These are phyloP conservation scores for Drosophila gaucha DNA, from an alignment of 2,888 invertebrate genomes.

Conservation along the genomic window DNA sequence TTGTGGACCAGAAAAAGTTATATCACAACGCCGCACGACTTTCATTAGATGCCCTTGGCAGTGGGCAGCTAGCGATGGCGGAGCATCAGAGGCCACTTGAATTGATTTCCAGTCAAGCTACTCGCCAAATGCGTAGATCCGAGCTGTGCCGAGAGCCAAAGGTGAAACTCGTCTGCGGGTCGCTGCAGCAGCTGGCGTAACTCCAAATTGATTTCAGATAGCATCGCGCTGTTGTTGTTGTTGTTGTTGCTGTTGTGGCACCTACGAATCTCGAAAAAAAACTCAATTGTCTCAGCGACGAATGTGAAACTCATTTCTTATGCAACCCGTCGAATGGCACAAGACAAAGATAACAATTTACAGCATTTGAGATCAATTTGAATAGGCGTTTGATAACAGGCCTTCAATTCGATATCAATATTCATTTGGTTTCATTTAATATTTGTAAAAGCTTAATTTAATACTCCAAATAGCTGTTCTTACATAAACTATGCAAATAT, in stretches of 20 bases:
- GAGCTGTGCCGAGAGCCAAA: slow-evolving; percentile 19
- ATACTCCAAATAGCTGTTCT: no score
- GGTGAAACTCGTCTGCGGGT: slow-evolving; percentile 37
- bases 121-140: slow-evolving; percentile 25
- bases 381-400: not conserved
- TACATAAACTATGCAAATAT: no score
- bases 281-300: slow-evolving; percentile 1
- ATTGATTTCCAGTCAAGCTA: slow-evolving; percentile 15
- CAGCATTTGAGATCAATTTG: not conserved
- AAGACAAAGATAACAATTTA: not conserved
- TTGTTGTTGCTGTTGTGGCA: slow-evolving; percentile 4
- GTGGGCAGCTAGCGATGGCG: slow-evolving; percentile 1
- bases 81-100: slow-evolving; percentile 18
- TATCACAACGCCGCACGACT: slow-evolving; percentile 39
- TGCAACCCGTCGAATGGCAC: slow-evolving; percentile 7
- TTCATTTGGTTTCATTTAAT: no score
- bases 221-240: not conserved
- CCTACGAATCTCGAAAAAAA: slow-evolving; percentile 4
- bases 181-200: slow-evolving; percentile 12
- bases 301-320: slow-evolving; percentile 39
- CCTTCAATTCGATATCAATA: no score
- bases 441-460: no score
- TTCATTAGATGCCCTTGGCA: slow-evolving; percentile 48
- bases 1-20: slow-evolving; percentile 43
- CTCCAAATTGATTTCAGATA: slow-evolving; percentile 39